Evolutionary conservation across 2,888 invertebrate species (phyloP).

Genomic region (Drosophila prostipennis): DNA sequence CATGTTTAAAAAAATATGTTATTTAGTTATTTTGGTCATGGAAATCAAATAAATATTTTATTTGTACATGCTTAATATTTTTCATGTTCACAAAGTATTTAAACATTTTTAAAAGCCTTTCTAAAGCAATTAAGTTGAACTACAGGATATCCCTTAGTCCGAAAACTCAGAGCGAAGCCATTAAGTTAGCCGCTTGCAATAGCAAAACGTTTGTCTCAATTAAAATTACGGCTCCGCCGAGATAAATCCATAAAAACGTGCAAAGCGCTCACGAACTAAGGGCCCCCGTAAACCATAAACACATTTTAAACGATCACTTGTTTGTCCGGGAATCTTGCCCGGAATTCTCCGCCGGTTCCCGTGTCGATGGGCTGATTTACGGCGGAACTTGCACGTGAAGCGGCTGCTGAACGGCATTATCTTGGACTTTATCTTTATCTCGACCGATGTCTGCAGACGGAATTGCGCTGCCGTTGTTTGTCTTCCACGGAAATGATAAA

Average conservation of each 20-base stretch:
- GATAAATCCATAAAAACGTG: constrained; percentile 61
- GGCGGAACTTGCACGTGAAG: constrained; percentile 62
- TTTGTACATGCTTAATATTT: too few species aligned
- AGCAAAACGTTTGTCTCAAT: constrained; percentile 53
- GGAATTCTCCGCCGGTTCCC: constrained; percentile 20
- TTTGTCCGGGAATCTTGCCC: constrained; percentile 13
- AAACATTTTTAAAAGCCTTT: too few species aligned
- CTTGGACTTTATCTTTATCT: constrained; percentile 19
- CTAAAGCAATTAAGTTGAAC: too few species aligned
- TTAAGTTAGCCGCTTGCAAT: constrained; percentile 16
- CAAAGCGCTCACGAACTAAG: constrained; percentile 25
- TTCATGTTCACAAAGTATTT: too few species aligned
- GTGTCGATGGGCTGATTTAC: constrained; percentile 63
- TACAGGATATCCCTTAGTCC: constrained; percentile 10
- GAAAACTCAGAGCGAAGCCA: background rate
- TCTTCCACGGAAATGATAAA: constrained; percentile 50
- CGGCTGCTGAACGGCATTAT: constrained; percentile 37
- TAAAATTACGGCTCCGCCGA: constrained; percentile 49
- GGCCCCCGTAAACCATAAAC: constrained; percentile 18
- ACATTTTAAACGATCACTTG: constrained; percentile 36
- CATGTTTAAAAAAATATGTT: too few species aligned
- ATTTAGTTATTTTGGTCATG: too few species aligned
- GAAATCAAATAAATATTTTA: too few species aligned
- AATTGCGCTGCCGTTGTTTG: constrained; percentile 60
- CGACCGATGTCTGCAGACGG: constrained; percentile 22